phyloP scores from a whole-genome alignment of 2,113 vertebrate genomes.

The Pelvicachromis taeniatus region DNA sequence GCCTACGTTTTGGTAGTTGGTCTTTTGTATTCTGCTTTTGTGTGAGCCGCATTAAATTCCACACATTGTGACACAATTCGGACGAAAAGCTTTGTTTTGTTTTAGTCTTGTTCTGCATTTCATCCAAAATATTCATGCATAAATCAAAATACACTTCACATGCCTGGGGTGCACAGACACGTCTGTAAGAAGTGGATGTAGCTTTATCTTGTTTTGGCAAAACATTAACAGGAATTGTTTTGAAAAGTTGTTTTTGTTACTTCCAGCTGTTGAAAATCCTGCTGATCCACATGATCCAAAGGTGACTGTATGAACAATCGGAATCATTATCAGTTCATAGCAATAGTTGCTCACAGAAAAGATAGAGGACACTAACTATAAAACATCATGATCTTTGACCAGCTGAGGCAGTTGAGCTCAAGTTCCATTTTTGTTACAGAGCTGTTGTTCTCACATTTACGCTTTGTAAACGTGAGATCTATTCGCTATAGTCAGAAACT shows the following conservation, averaged over 20 bases:
- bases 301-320: neutral
- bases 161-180: neutral
- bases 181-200: neutral
- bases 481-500: neutral
- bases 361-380: neutral
- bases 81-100: neutral
- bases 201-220: neutral
- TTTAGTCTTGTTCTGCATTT: neutral
- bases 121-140: neutral
- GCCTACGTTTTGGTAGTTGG: neutral
- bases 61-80: neutral
- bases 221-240: neutral
- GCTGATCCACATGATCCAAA: neutral
- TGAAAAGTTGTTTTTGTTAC: neutral
- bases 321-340: neutral
- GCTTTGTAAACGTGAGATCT: neutral
- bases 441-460: neutral
- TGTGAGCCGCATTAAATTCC: neutral
- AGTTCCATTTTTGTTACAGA: neutral
- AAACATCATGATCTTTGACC: neutral
- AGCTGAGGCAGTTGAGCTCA: neutral
- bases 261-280: neutral
- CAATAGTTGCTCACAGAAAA: neutral
- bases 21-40: neutral
- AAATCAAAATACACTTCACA: neutral